Base-by-base conservation (phyloP, 35 echinoderm and acorn worm genomes). In the Anneissia japonica region DNA sequence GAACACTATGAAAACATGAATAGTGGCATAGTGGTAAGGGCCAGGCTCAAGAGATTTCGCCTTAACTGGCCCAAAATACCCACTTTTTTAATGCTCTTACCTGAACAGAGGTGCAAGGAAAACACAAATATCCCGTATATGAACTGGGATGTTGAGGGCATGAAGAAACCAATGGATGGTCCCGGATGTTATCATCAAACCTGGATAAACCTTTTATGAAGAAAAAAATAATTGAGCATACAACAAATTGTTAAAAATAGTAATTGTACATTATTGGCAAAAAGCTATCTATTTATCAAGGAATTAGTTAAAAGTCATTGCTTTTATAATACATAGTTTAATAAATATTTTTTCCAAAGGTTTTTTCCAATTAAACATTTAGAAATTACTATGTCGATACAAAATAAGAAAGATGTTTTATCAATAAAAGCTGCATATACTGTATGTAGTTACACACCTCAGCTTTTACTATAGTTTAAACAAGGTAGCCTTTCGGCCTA, bases 41-140 rank as follows among this genome's bases (percentile, higher is more conserved):
- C n/a, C n/a, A n/a, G n/a, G n/a, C n/a, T n/a, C n/a, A n/a, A n/a
- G n/a, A n/a, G n/a, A n/a, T n/a, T n/a, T n/a, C n/a, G n/a, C n/a
- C n/a, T n/a, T n/a, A n/a, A n/a, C n/a, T n/a, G n/a, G n/a, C n/a
- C n/a, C n/a, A n/a, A n/a, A n/a, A n/a, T n/a, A n/a, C n/a, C n/a
- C n/a, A n/a, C n/a, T n/a, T n/a, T n/a, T n/a, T n/a, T n/a, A n/a
- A n/a, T n/a, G n/a, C n/a, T 46, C 79, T 26, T 91, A 97, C 95
- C 95, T 97, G 73, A 97, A 97, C 16, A 93, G 35, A 2, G 95
- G 95, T 41, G 95, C 95, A 34, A 97, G 86, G 86, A 97, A 97
- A 56, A 97, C 95, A 82, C 95, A 97, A 10, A 97, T 81, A 89
- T 97, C 95, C 77, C 95, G 87, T 46, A 97, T 97, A 76, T 97